Percentiles rank a stretch among this genome's conserved stretches.
These are phyloP conservation scores for Dipodomys ordii DNA, from an alignment of 2,113 vertebrate species.

Conservation along the genomic window DNA sequence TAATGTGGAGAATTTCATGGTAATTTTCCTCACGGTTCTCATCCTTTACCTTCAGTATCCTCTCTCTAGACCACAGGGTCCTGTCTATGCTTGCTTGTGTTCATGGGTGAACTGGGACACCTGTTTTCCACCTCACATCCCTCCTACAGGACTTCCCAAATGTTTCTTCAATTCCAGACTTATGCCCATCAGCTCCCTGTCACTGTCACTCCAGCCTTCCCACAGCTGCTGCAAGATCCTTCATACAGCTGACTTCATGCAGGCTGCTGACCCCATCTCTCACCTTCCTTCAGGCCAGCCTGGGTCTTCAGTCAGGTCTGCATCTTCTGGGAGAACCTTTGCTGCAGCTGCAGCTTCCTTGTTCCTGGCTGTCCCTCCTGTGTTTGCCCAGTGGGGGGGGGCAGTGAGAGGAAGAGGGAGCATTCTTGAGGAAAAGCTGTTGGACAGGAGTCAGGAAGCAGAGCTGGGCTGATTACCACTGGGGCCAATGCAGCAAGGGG, in stretches of 20 bases:
- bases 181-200: background rate
- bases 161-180: too few relatives aligned
- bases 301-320: background rate
- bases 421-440: background rate
- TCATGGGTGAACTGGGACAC: background rate
- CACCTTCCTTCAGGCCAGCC: background rate
- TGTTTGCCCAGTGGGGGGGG: background rate
- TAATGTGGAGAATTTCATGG: background rate
- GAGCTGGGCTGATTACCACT: background rate
- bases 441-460: constrained; percentile 11
- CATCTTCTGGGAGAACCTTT: background rate
- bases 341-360: background rate
- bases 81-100: background rate
- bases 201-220: background rate
- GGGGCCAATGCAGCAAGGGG: constrained; percentile 47
- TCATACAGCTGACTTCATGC: background rate
- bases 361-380: background rate
- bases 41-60: background rate
- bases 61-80: background rate
- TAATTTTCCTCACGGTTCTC: background rate
- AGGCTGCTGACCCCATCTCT: background rate
- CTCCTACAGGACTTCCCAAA: background rate
- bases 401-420: background rate
- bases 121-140: too few relatives aligned
- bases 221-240: background rate